Percentiles rank a stretch among this genome's conserved stretches.
Conservation (phyloP, 2,797 vertebrate species). For the Epinephelus malabaricus region DNA sequence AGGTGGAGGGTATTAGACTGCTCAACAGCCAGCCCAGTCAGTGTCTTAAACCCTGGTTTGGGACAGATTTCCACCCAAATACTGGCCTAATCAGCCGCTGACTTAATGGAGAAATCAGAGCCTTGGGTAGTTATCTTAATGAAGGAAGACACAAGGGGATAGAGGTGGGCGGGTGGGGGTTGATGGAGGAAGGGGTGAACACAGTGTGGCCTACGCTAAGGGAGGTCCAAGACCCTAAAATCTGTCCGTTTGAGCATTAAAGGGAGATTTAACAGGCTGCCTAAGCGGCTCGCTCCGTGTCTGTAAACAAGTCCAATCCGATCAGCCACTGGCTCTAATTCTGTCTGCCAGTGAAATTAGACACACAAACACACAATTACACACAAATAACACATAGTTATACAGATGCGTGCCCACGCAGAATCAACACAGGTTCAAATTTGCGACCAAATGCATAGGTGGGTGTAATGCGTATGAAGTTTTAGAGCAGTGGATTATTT, state of each 20-base stretch:
- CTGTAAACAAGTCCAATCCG: constrained; percentile 92
- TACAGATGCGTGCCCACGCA: constrained; percentile 54
- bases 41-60: constrained; percentile 65
- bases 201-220: constrained; percentile 42
- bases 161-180: constrained; percentile 48
- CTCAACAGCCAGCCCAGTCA: constrained; percentile 51
- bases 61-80: constrained; percentile 69
- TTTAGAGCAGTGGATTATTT: constrained; percentile 56
- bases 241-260: constrained; percentile 89
- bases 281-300: constrained; percentile 86
- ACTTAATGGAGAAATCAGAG: constrained; percentile 72
- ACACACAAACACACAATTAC: constrained; percentile 67
- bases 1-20: constrained; percentile 56
- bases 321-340: constrained; percentile 89
- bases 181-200: constrained; percentile 34
- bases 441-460: constrained; percentile 59
- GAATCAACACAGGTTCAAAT: constrained; percentile 66
- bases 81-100: constrained; percentile 71
- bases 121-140: constrained; percentile 82
- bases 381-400: constrained; percentile 64
- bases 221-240: constrained; percentile 80
- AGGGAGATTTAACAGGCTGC: constrained; percentile 89
- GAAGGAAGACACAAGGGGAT: constrained; percentile 77
- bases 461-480: constrained; percentile 52
- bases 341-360: constrained; percentile 86